These are phyloP conservation scores for Erythrocercus mccallii DNA, from an alignment of 2,113 vertebrate genomes.

Conservation along the genomic window DNA sequence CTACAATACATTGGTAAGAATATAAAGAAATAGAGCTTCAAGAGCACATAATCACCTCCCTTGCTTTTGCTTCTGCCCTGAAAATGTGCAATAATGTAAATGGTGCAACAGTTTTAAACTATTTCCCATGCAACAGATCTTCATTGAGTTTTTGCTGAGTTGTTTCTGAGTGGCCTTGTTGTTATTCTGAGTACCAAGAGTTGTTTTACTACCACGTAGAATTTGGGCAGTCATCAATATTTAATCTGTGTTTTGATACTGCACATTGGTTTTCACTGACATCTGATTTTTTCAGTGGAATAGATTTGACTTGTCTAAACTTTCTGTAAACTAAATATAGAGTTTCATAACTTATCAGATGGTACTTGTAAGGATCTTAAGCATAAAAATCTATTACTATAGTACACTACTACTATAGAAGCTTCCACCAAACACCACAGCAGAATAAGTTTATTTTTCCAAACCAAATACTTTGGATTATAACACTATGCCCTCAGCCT, in stretches of 20 bases:
- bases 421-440: not conserved
- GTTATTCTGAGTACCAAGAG: not conserved
- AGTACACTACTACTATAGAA: not conserved
- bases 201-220: not conserved
- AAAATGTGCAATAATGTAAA: not conserved
- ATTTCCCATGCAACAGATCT: not conserved
- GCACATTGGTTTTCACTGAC: not conserved
- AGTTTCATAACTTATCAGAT: not conserved
- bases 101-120: not conserved
- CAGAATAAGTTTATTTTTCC: not conserved
- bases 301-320: not conserved
- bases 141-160: not conserved
- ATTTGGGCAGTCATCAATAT: not conserved
- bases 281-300: not conserved
- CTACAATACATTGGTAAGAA: not conserved
- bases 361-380: not conserved
- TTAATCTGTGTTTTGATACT: not conserved
- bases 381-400: not conserved
- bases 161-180: not conserved
- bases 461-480: not conserved
- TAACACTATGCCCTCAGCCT: not conserved
- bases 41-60: not conserved
- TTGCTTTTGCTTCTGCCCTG: not conserved
- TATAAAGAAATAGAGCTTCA: not conserved
- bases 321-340: not conserved